A percentile compares a stretch with the other conserved stretches of the same genome.
These are phyloP conservation scores for Lithophane semibrunnea DNA, from an alignment of 2,888 invertebrate species.

Conservation along the genomic window DNA sequence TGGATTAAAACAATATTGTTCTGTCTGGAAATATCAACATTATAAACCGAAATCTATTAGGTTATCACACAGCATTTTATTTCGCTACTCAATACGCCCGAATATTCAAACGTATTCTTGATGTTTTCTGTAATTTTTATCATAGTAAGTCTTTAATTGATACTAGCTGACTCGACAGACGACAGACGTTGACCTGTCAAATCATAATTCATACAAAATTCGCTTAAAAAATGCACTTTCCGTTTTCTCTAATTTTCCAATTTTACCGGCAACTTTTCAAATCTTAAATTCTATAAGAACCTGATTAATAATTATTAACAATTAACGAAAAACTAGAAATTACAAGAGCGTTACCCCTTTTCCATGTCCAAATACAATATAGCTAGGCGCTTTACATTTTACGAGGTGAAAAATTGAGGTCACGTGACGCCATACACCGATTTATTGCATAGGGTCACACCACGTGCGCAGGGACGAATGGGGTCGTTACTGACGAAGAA, in stretches of 20 bases:
- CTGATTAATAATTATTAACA: too few relatives aligned
- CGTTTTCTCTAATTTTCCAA: too few relatives aligned
- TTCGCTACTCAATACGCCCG: neutral
- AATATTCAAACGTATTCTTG: neutral
- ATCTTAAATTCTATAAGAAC: too few relatives aligned
- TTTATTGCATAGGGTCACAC: conserved; percentile 71
- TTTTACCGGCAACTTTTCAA: too few relatives aligned
- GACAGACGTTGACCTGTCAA: too few relatives aligned
- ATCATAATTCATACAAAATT: too few relatives aligned
- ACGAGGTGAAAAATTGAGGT: conserved; percentile 76
- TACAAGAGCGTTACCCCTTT: conserved; percentile 22
- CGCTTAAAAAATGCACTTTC: too few relatives aligned
- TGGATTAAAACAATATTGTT: neutral
- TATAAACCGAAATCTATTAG: too few relatives aligned
- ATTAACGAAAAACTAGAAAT: conserved; percentile 12
- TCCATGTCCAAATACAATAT: conserved; percentile 61
- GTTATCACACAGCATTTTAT: neutral
- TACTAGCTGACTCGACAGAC: too few relatives aligned
- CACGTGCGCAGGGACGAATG: conserved; percentile 59
- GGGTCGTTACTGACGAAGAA: conserved; percentile 33
- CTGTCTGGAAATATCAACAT: neutral
- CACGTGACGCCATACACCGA: conserved; percentile 69
- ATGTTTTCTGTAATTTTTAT: neutral
- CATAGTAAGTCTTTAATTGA: neutral
- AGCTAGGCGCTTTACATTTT: conserved; percentile 73